Base-by-base conservation (phyloP, 2,113 vertebrate genomes). In the Catharus minimus region DNA sequence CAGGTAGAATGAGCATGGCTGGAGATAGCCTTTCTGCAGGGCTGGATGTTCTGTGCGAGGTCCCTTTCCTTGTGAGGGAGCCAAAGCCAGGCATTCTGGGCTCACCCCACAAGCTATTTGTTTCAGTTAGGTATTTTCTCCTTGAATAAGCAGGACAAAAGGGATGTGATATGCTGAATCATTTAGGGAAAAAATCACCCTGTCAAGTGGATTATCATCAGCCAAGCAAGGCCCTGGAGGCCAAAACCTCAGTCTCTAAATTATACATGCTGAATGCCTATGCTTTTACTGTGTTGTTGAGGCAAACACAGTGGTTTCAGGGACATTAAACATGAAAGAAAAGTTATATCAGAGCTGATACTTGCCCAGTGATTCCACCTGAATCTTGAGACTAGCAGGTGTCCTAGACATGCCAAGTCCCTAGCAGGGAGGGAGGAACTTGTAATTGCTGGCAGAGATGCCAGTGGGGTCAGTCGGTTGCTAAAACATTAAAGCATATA, bases 151-250 rank as follows among this genome's bases (percentile, higher is more conserved):
- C 82, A 62, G 81, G 74, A 94, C 74, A 74, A 93, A 91, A 86
- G 67, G 67, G 74, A 58, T 85, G 92, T 21, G 64, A 90, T 91
- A 79, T 68, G 62, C 82, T 93, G 86, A 92, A 90, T 80, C 85
- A 91, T 81, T 94, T 89, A 94, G 36, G 82, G 57, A 13, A 68
- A 91, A 95, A 90, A 90, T 83, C 82, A 57, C 62, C 43, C 66
- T 87, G 80, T 92, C 90, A 94, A 92, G 57, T 89, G 39, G 65
- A 93, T 94, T 92, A 85, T 83, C 86, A 87, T 94, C 92, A 92
- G 46, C 77, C 60, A 74, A 89, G 82, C 71, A 82, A 92, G 47
- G 76, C 75, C 75, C 88, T 22, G 55, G 84, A 74, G 76, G 82
- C 73, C 82, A 78, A 77, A 93, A 86, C 55, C 84, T 39, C 68